phyloP scores from a whole-genome alignment of 2,113 vertebrate genomes.

The Ibidorhyncha struthersii region DNA sequence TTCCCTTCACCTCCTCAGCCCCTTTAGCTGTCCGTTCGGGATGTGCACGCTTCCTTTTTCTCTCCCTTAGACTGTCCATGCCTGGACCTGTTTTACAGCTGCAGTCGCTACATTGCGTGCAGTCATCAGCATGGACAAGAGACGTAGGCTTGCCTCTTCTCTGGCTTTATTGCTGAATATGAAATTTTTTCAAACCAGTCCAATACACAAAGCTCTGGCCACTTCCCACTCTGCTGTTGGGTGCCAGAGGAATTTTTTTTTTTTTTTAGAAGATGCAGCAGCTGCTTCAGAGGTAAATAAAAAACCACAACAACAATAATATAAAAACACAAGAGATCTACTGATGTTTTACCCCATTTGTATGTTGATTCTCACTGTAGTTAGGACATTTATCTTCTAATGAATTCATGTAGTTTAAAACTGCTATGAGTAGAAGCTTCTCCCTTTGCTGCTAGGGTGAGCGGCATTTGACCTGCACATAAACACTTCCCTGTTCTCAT shows the following conservation, averaged over 20 bases:
- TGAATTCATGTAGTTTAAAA: neutral
- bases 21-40: no score
- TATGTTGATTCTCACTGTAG: neutral
- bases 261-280: neutral
- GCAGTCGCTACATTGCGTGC: neutral
- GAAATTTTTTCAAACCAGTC: neutral
- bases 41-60: neutral
- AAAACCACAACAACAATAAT: neutral
- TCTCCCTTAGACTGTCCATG: neutral
- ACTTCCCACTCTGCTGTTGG: neutral
- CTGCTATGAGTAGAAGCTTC: neutral
- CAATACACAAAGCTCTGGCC: neutral
- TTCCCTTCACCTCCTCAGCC: neutral
- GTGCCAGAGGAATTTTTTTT: neutral
- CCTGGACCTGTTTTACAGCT: neutral
- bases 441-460: neutral
- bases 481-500: neutral
- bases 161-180: neutral
- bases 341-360: neutral
- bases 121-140: accelerated
- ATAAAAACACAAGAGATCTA: neutral
- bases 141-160: neutral
- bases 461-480: neutral
- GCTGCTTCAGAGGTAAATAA: neutral
- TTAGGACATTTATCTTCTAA: neutral